Conservation (phyloP, 2,888 invertebrate genomes). For the Nemapogon koenigi region DNA sequence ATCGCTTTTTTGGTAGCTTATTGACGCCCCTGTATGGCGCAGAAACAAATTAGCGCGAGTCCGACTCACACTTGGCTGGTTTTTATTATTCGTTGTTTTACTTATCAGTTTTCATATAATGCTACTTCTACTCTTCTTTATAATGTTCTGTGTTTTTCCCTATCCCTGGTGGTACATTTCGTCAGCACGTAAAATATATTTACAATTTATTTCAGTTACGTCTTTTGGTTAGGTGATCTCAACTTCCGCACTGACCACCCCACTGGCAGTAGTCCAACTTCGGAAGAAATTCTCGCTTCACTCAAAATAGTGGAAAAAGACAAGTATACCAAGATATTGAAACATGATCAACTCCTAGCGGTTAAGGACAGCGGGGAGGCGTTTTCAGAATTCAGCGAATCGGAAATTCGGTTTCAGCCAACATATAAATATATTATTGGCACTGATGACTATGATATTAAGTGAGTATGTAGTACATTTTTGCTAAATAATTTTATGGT, state of each 20-base stretch:
- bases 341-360: constrained; percentile 76
- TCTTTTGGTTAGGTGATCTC: constrained; percentile 91
- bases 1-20: too few relatives aligned
- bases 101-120: too few relatives aligned
- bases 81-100: too few relatives aligned
- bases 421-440: constrained; percentile 86
- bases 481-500: too few relatives aligned
- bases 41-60: too few relatives aligned
- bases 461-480: too few relatives aligned
- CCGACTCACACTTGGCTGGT: too few relatives aligned
- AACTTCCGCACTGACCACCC: constrained; percentile 83
- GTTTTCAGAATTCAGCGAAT: constrained; percentile 82
- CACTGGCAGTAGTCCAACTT: constrained; percentile 62
- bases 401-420: constrained; percentile 79
- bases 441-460: constrained; percentile 78
- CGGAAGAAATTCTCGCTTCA: constrained; percentile 71
- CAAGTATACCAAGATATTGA: constrained; percentile 69
- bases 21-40: too few relatives aligned
- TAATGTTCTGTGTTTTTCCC: too few relatives aligned
- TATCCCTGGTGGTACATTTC: too few relatives aligned
- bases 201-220: constrained; percentile 69
- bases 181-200: too few relatives aligned
- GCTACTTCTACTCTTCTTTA: too few relatives aligned
- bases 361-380: constrained; percentile 79
- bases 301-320: constrained; percentile 71